Evolutionary conservation across 2,113 vertebrate species (phyloP).

Genomic region (Orcinus orca): DNA sequence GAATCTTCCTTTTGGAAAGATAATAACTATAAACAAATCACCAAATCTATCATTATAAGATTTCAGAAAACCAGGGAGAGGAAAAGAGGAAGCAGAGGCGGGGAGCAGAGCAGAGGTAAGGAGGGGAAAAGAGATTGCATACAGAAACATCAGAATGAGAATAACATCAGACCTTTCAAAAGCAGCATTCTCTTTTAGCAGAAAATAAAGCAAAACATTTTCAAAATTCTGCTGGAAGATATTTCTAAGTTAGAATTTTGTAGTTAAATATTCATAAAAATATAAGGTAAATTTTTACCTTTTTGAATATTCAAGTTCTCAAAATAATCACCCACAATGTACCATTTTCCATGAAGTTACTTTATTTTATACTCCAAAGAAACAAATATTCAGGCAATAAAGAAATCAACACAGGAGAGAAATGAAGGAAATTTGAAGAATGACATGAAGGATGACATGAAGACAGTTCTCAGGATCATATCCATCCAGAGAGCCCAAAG

Average conservation of each 20-base stretch:
- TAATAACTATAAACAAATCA: neutral
- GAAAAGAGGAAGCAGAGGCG: neutral
- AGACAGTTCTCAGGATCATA: neutral
- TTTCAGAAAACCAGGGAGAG: neutral
- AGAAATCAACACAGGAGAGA: neutral
- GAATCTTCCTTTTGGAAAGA: neutral
- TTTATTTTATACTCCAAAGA: neutral
- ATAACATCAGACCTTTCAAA: neutral
- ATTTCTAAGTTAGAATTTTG: neutral
- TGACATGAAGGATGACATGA: neutral
- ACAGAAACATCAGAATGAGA: neutral
- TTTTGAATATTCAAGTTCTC: neutral
- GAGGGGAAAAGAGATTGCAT: neutral
- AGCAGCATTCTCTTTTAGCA: neutral
- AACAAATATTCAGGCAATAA: neutral
- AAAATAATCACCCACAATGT: neutral
- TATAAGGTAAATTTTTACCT: neutral
- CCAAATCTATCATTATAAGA: neutral
- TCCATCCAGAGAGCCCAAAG: neutral
- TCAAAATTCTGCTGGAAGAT: neutral
- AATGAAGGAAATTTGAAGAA: neutral
- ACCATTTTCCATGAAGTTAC: neutral
- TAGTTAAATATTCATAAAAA: neutral
- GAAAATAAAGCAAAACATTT: neutral
- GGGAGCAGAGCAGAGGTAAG: neutral